A percentile compares a stretch with the other conserved stretches of the same genome.
Evolutionary conservation across 2,888 invertebrate genomes (phyloP).

Genomic region (Drosophila putrida): DNA sequence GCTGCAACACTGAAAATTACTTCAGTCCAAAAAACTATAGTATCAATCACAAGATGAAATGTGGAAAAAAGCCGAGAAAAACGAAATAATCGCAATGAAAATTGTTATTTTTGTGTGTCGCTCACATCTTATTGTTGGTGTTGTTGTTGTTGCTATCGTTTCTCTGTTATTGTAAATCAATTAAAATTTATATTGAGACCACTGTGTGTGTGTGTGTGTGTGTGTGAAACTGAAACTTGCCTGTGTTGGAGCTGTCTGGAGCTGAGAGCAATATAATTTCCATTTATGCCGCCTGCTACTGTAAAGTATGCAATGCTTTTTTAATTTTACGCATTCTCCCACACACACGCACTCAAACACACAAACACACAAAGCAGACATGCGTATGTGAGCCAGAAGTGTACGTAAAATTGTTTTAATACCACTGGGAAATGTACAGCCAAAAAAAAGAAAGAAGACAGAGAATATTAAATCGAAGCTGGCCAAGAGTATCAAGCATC

Average conservation of each 20-base stretch:
- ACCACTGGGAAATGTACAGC: slow-evolving; percentile 33
- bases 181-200: slow-evolving; percentile 67
- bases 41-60: slow-evolving; percentile 29
- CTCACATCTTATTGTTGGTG: slow-evolving; percentile 11
- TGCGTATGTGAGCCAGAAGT: slow-evolving; percentile 32
- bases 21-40: slow-evolving; percentile 13
- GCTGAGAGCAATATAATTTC: slow-evolving; percentile 58
- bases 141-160: slow-evolving; percentile 13
- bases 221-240: slow-evolving; percentile 10
- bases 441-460: background rate
- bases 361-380: background rate
- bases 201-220: slow-evolving; percentile 4
- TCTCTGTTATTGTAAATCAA: slow-evolving; percentile 70
- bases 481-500: slow-evolving; percentile 23
- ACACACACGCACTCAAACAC: background rate
- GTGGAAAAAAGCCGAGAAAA: slow-evolving; percentile 14
- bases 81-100: slow-evolving; percentile 32
- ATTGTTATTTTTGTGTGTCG: slow-evolving; percentile 36
- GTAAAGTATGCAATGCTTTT: slow-evolving; percentile 64
- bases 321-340: slow-evolving; percentile 49
- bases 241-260: slow-evolving; percentile 10
- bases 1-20: slow-evolving; percentile 48
- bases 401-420: slow-evolving; percentile 60
- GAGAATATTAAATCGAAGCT: slow-evolving; percentile 38
- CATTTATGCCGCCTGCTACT: slow-evolving; percentile 53